phyloP scores from a whole-genome alignment of 2,888 invertebrate species.

The Conops quadrifasciatus region DNA sequence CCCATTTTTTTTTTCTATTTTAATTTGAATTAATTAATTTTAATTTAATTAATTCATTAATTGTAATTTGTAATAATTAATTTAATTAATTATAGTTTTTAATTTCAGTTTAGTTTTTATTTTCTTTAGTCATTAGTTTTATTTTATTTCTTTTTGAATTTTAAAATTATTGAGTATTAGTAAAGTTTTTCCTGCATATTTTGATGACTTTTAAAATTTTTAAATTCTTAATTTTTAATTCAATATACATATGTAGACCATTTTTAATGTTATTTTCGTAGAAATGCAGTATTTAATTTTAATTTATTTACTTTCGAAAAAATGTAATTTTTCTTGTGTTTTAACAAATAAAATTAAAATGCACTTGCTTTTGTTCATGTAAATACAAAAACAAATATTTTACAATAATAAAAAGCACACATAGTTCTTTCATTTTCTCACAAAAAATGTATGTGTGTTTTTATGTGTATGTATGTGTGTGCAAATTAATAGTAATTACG shows the following conservation, averaged over 20 bases:
- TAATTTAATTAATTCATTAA: too few relatives aligned
- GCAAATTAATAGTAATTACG: too few relatives aligned
- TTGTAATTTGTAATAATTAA: too few relatives aligned
- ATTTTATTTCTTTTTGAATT: background rate
- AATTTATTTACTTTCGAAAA: background rate
- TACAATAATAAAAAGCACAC: too few relatives aligned
- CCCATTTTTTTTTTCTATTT: too few relatives aligned
- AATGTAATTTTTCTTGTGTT: background rate
- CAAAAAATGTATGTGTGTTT: too few relatives aligned
- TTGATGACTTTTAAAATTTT: background rate
- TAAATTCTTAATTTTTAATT: slow-evolving; percentile 6
- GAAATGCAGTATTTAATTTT: too few relatives aligned
- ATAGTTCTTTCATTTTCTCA: too few relatives aligned
- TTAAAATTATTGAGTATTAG: background rate
- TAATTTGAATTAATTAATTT: too few relatives aligned
- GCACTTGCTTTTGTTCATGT: background rate
- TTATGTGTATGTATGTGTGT: too few relatives aligned
- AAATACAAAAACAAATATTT: background rate
- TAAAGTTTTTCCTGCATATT: background rate
- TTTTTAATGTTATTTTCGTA: too few relatives aligned
- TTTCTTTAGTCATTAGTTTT: background rate
- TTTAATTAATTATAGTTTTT: slow-evolving; percentile 15
- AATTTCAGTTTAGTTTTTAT: background rate
- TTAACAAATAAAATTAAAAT: background rate
- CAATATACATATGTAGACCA: background rate